Evolutionary conservation across 2,113 vertebrate species (phyloP), one percentile per base, ranked within the genome.

Genomic region (Platycercus adscitus): DNA sequence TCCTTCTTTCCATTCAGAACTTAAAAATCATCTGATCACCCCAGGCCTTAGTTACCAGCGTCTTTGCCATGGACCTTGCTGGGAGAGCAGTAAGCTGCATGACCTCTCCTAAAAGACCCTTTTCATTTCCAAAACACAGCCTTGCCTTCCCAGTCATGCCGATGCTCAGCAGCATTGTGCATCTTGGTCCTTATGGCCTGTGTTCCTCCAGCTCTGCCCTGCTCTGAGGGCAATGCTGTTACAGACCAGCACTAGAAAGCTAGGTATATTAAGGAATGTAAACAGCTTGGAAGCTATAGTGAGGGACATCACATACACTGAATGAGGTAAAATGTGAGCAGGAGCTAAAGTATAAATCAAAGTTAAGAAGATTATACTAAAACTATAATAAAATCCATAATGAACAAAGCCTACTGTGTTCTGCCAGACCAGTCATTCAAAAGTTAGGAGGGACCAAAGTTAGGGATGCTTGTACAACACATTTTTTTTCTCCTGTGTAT

Each of bases 161-260:
- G 0, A n/a, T 29, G 13, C 37, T 33, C 17, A 0, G 29, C 35
- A 56, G 25, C 25, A 8, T 49, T 0, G 0, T 20, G 17, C 52
- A 2, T 17, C 9, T 28, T 37, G 13, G 25, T 4, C 13, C 23
- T 17, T 18, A 0, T 2, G 17, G 26, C 23, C 26, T 1, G 0
- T 5, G 26, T 33, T 86, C 25, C 20, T 50, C 25, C 39, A 29
- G 29, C 61, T 28, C 56, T 37, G 43, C 19, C 28, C 46, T n/a
- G 19, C 5, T 39, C 47, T 11, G 9, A 29, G 33, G 35, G 35
- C 43, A 52, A 21, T 41, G 21, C 33, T 10, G 1, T 26, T n/a
- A 17, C 1, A 3, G 33, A 7, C 12, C 29, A 50, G n/a, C 8
- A 9, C 46, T 46, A 39, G n/a, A 70, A 68, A 17, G 6, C 24